These are phyloP conservation scores for Triops cancriformis DNA, from an alignment of 1,140 invertebrate species.

Conservation along the genomic window DNA sequence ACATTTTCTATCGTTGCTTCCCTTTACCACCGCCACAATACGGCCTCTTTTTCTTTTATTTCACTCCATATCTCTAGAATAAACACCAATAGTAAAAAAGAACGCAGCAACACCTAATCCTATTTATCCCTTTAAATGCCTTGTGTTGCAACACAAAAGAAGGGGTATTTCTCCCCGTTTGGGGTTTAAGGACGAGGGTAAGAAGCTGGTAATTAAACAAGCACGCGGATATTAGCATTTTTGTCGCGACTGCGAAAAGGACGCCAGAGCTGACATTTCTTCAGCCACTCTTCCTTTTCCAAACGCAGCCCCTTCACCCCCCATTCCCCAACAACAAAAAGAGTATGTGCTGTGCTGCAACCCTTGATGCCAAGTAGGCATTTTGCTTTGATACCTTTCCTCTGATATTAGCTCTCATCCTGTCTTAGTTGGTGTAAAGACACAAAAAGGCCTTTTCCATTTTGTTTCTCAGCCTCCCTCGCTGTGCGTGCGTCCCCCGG, in stretches of 20 bases:
- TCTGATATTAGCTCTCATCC: background rate
- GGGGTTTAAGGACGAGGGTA: background rate
- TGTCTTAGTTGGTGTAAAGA: background rate
- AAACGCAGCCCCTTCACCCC: background rate
- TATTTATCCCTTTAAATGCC: background rate
- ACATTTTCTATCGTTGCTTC: background rate
- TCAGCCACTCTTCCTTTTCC: background rate
- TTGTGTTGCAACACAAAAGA: background rate
- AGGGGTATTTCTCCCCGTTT: background rate
- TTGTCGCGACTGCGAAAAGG: background rate
- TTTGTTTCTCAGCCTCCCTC: background rate
- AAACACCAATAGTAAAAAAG: too few species aligned
- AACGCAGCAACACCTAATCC: background rate
- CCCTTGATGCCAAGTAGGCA: conserved; percentile 12
- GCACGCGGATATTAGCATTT: background rate
- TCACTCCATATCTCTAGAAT: too few species aligned
- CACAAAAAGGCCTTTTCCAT: background rate
- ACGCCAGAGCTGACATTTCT: background rate
- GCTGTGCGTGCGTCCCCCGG: background rate
- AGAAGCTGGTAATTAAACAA: background rate
- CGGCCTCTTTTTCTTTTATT: too few species aligned
- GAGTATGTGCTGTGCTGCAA: background rate
- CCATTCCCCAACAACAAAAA: background rate
- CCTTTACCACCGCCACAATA: background rate
- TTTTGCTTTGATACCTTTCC: conserved; percentile 1